A percentile compares a stretch with the other conserved stretches of the same genome.
phyloP scores from a whole-genome alignment of 1,140 invertebrate species.

The Drosophila nannoptera region DNA sequence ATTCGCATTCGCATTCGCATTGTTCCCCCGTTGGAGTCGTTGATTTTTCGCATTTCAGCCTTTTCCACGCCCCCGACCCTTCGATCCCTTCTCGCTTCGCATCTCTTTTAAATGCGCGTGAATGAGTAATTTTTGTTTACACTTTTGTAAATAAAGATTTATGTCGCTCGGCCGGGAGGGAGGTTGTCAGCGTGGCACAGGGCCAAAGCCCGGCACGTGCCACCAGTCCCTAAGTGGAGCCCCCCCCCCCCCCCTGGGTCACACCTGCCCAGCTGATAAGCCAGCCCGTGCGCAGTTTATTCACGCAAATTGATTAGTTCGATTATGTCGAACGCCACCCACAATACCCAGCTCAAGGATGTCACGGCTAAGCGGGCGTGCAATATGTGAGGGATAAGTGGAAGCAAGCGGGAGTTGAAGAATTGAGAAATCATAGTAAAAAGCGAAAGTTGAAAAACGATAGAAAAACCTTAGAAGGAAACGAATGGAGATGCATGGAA shows the following conservation, averaged over 20 bases:
- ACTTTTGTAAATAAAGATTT: slow-evolving; percentile 78
- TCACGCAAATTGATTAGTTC: slow-evolving; percentile 77
- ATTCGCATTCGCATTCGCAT: slow-evolving; percentile 30
- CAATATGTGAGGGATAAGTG: background rate
- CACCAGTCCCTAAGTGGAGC: slow-evolving; percentile 12
- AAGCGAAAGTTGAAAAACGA: too few relatives aligned
- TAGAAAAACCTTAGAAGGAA: too few relatives aligned
- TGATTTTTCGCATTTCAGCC: slow-evolving; percentile 75
- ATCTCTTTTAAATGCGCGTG: slow-evolving; percentile 51
- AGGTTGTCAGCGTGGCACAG: slow-evolving; percentile 43
- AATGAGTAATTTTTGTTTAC: slow-evolving; percentile 78
- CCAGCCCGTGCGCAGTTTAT: slow-evolving; percentile 69
- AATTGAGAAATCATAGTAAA: too few relatives aligned
- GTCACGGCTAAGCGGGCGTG: background rate
- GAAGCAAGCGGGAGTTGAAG: background rate
- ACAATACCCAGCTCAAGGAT: slow-evolving; percentile 17
- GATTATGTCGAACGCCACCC: slow-evolving; percentile 48
- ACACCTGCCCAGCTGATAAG: slow-evolving; percentile 42
- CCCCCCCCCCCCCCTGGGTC: background rate
- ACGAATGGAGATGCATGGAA: too few relatives aligned
- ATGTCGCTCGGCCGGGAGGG: slow-evolving; percentile 51
- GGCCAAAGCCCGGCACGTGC: slow-evolving; percentile 63
- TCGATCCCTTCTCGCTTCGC: slow-evolving; percentile 10
- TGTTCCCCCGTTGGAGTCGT: slow-evolving; percentile 60
- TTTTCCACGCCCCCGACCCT: slow-evolving; percentile 50